Percentiles rank a stretch among this genome's conserved stretches.
Evolutionary conservation across 2,797 vertebrate genomes (phyloP).

Genomic region (Urophycis tenuis): DNA sequence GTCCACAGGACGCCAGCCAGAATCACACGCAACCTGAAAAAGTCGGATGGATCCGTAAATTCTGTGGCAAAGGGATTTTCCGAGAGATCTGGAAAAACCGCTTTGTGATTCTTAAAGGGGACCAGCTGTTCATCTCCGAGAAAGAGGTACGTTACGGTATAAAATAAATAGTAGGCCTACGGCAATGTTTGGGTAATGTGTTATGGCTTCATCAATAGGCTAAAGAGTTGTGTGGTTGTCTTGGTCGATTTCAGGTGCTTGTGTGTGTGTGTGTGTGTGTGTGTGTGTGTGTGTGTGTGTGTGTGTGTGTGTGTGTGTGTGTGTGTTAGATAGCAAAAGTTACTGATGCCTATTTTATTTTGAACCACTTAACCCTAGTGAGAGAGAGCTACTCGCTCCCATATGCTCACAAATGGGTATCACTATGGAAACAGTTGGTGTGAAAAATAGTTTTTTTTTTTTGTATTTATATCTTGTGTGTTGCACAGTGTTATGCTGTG

Average conservation of each 20-base stretch:
- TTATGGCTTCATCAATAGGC: neutral
- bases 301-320: neutral
- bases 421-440: neutral
- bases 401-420: neutral
- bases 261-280: conserved; percentile 10
- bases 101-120: conserved; percentile 82
- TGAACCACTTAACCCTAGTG: neutral
- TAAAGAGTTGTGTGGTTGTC: neutral
- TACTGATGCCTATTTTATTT: neutral
- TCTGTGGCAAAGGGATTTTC: conserved; percentile 91
- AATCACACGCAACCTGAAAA: conserved; percentile 77
- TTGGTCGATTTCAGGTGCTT: neutral
- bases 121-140: conserved; percentile 87
- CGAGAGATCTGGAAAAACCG: conserved; percentile 96
- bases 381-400: neutral
- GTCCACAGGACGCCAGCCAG: conserved; percentile 71
- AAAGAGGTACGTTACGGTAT: conserved; percentile 76
- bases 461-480: neutral
- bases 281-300: conserved; percentile 9
- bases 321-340: neutral
- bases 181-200: neutral
- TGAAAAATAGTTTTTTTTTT: neutral
- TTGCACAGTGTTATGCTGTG: neutral
- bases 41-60: conserved; percentile 93
- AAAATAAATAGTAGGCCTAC: neutral